Percentiles rank a stretch among this genome's conserved stretches.
Conservation (phyloP, 2,113 vertebrate genomes). For the Chaetodon trifascialis region DNA sequence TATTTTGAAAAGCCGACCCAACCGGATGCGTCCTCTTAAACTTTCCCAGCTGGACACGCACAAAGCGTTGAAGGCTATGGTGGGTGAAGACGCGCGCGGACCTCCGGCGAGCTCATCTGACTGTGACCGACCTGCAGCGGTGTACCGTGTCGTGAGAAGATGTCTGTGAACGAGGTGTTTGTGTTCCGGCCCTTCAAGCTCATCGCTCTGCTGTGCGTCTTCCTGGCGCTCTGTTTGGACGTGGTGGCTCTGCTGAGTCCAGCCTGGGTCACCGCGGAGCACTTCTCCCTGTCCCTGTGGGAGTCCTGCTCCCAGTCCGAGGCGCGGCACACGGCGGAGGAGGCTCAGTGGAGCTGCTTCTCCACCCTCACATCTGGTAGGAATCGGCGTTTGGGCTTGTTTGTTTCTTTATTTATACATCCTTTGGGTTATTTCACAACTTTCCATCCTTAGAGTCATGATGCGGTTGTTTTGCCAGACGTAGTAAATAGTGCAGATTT, state of each 20-base stretch:
- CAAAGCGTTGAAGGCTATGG: constrained; percentile 48
- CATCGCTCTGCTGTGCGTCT: constrained; percentile 86
- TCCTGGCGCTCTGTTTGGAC: constrained; percentile 85
- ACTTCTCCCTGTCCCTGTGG: constrained; percentile 87
- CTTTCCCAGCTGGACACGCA: constrained; percentile 35
- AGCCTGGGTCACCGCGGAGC: constrained; percentile 88
- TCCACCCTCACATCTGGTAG: constrained; percentile 86
- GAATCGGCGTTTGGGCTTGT: neutral
- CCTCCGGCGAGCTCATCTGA: constrained; percentile 25
- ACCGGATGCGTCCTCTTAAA: constrained; percentile 57
- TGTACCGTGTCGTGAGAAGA: constrained; percentile 58
- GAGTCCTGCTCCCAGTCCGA: constrained; percentile 80
- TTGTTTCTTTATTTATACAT: neutral
- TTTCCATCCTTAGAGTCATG: neutral
- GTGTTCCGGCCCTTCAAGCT: constrained; percentile 87
- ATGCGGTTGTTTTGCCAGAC: neutral
- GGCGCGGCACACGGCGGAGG: constrained; percentile 41
- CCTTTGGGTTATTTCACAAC: neutral
- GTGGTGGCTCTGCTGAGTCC: constrained; percentile 86
- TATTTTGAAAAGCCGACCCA: constrained; percentile 63
- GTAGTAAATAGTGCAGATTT: neutral
- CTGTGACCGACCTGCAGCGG: constrained; percentile 18
- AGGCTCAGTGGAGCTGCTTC: constrained; percentile 81
- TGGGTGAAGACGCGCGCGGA: constrained; percentile 34
- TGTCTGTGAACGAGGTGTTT: constrained; percentile 83